Conservation (phyloP, 2,888 invertebrate genomes). For the Phoronis australis region DNA sequence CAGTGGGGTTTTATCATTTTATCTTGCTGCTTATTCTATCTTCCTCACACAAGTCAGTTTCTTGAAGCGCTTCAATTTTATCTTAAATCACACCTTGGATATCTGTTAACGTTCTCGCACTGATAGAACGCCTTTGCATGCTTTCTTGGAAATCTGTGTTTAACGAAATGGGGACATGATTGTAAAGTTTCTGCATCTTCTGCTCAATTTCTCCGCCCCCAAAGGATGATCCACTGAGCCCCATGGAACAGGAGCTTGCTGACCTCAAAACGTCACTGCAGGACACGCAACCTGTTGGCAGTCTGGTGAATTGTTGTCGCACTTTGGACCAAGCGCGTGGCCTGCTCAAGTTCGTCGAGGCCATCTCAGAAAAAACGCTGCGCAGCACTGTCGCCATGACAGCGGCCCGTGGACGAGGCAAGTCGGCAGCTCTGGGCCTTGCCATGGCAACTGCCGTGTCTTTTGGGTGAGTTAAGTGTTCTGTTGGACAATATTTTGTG, state of each 20-base stretch:
- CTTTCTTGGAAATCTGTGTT: no score
- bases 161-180: no score
- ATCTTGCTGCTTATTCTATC: no score
- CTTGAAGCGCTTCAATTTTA: no score
- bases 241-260: slow-evolving; percentile 62
- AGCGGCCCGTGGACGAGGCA: slow-evolving; percentile 94
- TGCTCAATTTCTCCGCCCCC: neutral
- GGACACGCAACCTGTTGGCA: slow-evolving; percentile 88
- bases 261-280: slow-evolving; percentile 75
- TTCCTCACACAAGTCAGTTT: no score
- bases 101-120: no score
- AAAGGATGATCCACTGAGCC: slow-evolving; percentile 31
- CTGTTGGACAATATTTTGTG: no score
- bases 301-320: slow-evolving; percentile 79
- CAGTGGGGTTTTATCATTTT: no score
- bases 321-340: slow-evolving; percentile 82
- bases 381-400: slow-evolving; percentile 91
- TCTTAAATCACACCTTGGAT: no score
- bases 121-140: no score
- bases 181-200: neutral
- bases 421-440: slow-evolving; percentile 93
- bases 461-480: slow-evolving; percentile 51
- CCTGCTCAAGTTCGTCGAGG: slow-evolving; percentile 86
- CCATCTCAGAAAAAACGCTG: slow-evolving; percentile 83
- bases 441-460: slow-evolving; percentile 66